A percentile compares a stretch with the other conserved stretches of the same genome.
Evolutionary conservation across 2,888 invertebrate genomes (phyloP).

Genomic region (Pandemis heparana): DNA sequence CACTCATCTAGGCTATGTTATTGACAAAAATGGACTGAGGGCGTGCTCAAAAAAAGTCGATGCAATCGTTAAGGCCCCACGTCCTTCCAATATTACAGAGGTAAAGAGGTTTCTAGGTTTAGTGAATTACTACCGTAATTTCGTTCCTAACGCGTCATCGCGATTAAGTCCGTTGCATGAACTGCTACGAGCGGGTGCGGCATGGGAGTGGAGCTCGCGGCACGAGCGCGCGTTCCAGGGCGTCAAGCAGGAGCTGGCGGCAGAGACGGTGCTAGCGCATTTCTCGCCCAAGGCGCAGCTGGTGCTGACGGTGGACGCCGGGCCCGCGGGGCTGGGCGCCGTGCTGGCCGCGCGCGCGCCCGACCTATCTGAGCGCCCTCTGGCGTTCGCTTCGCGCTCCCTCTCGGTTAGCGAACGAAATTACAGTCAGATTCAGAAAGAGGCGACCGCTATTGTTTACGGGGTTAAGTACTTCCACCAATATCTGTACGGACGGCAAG

Average conservation of each 20-base stretch:
- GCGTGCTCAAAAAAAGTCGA: slow-evolving; percentile 35
- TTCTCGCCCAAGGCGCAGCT: slow-evolving; percentile 34
- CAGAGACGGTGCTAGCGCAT: slow-evolving; percentile 44
- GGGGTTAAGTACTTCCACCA: slow-evolving; percentile 46
- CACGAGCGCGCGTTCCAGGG: slow-evolving; percentile 27
- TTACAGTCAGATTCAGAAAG: slow-evolving; percentile 48
- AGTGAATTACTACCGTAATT: slow-evolving; percentile 44
- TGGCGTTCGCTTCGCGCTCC: no score
- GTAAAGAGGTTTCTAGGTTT: slow-evolving; percentile 43
- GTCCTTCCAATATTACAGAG: slow-evolving; percentile 35
- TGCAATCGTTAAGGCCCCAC: slow-evolving; percentile 32
- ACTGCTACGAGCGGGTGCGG: slow-evolving; percentile 23
- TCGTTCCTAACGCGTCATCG: slow-evolving; percentile 40
- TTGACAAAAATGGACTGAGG: neutral
- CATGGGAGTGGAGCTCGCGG: slow-evolving; percentile 39
- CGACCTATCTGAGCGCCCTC: no score
- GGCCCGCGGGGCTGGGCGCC: slow-evolving; percentile 5
- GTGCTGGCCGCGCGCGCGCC: no score
- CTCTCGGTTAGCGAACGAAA: slow-evolving; percentile 40
- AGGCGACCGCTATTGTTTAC: slow-evolving; percentile 46
- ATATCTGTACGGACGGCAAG: slow-evolving; percentile 45
- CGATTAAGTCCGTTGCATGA: slow-evolving; percentile 40
- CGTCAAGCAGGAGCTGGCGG: slow-evolving; percentile 38
- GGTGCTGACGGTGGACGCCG: slow-evolving; percentile 5
- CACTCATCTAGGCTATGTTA: slow-evolving; percentile 14